A percentile compares a stretch with the other conserved stretches of the same genome.
phyloP scores from a whole-genome alignment of 2,113 vertebrate species.

The Oncorhynchus nerka region DNA sequence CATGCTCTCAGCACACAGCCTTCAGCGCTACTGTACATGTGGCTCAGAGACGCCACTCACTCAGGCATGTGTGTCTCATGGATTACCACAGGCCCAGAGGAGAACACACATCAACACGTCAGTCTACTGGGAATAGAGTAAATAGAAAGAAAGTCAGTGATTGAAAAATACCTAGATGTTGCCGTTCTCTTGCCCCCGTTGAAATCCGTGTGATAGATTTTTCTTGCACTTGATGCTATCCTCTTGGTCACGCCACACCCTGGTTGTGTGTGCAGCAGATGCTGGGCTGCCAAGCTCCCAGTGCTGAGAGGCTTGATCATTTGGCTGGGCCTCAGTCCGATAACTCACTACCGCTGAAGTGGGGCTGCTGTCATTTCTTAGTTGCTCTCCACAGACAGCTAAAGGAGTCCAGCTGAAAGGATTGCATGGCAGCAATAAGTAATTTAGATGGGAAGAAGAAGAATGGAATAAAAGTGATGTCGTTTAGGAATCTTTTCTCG shows the following conservation, averaged over 20 bases:
- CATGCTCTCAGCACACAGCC: conserved; percentile 22
- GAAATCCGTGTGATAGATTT: no score
- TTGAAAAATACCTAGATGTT: conserved; percentile 27
- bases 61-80: conserved; percentile 27
- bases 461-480: conserved; percentile 41
- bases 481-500: conserved; percentile 47
- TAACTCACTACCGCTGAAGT: conserved; percentile 56
- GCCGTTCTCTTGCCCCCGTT: no score
- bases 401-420: conserved; percentile 70
- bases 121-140: conserved; percentile 23
- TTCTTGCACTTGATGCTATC: background rate
- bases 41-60: background rate
- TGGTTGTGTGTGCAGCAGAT: conserved; percentile 23
- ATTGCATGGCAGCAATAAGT: conserved; percentile 78
- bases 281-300: conserved; percentile 20
- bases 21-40: background rate
- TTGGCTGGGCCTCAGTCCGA: conserved; percentile 26
- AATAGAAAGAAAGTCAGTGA: conserved; percentile 38
- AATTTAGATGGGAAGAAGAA: conserved; percentile 58
- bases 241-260: conserved; percentile 45
- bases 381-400: conserved; percentile 47
- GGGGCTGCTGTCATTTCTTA: conserved; percentile 22
- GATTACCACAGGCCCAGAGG: conserved; percentile 4
- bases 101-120: conserved; percentile 1
- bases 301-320: conserved; percentile 18